Evolutionary conservation across 1,140 invertebrate genomes (phyloP).

Genomic region (Cydia pomonella): DNA sequence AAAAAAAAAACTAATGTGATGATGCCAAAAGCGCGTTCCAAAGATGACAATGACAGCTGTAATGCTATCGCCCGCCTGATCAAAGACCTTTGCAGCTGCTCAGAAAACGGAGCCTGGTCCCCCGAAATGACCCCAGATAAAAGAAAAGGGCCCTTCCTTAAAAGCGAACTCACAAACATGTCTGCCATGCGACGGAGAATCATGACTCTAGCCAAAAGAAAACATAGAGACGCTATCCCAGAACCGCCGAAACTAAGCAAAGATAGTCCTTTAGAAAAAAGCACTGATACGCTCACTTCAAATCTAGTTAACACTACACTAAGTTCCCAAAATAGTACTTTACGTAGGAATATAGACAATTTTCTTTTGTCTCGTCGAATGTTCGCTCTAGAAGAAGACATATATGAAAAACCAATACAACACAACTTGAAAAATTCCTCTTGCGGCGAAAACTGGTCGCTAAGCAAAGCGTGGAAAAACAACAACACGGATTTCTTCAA

Average conservation of each 20-base stretch:
- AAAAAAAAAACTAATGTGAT: conserved; percentile 41
- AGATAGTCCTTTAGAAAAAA: conserved; percentile 51
- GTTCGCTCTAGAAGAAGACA: conserved; percentile 66
- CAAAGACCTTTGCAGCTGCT: conserved; percentile 78
- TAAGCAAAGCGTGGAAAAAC: conserved; percentile 72
- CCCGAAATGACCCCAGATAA: conserved; percentile 74
- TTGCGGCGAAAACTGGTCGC: conserved; percentile 74
- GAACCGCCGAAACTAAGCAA: conserved; percentile 55
- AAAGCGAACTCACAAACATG: conserved; percentile 75
- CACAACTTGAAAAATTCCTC: conserved; percentile 55
- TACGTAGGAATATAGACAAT: conserved; percentile 67
- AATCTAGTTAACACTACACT: conserved; percentile 64
- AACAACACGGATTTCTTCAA: conserved; percentile 66
- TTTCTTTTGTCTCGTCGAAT: conserved; percentile 66
- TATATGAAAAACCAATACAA: conserved; percentile 71
- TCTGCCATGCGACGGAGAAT: conserved; percentile 68
- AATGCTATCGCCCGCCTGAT: conserved; percentile 71
- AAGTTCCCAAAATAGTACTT: conserved; percentile 65
- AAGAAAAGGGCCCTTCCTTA: conserved; percentile 64
- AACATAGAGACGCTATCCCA: conserved; percentile 47
- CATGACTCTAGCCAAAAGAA: conserved; percentile 67
- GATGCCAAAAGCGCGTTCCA: conserved; percentile 66
- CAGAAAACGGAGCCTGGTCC: conserved; percentile 77
- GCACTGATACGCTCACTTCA: conserved; percentile 58
- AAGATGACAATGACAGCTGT: conserved; percentile 68